These are phyloP conservation scores for Molossus molossus DNA, from an alignment of 2,797 vertebrate species.

Conservation along the genomic window DNA sequence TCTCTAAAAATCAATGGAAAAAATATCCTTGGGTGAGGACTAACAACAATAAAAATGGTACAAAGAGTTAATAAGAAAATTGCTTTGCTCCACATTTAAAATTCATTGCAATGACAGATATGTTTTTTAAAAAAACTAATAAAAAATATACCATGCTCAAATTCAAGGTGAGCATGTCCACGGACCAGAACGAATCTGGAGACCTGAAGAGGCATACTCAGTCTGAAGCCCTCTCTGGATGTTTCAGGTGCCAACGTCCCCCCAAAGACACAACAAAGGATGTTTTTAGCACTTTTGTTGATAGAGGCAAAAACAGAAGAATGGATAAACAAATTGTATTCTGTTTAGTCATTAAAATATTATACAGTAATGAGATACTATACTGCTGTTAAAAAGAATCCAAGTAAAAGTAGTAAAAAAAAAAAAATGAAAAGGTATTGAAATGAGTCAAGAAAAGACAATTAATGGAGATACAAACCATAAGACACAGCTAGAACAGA, in stretches of 20 bases:
- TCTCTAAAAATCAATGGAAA: too few species aligned
- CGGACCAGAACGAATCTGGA: background rate
- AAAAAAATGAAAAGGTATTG: background rate
- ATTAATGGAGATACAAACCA: background rate
- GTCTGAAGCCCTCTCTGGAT: background rate
- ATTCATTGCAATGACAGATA: background rate
- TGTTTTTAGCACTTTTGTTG: background rate
- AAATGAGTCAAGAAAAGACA: background rate
- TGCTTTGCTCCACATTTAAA: background rate
- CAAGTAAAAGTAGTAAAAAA: background rate
- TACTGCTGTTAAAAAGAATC: background rate
- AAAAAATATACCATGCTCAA: background rate
- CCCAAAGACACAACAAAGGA: background rate
- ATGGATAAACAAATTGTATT: background rate
- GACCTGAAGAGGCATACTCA: background rate
- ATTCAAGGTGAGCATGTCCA: background rate
- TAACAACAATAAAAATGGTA: background rate
- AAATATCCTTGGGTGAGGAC: too few species aligned
- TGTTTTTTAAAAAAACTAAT: background rate
- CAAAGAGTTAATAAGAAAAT: background rate
- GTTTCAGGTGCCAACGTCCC: background rate
- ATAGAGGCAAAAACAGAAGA: background rate
- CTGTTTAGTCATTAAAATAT: background rate
- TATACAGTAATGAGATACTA: background rate
- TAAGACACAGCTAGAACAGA: background rate